Conservation (phyloP, 2,797 vertebrate genomes). For the Columba guinea region DNA sequence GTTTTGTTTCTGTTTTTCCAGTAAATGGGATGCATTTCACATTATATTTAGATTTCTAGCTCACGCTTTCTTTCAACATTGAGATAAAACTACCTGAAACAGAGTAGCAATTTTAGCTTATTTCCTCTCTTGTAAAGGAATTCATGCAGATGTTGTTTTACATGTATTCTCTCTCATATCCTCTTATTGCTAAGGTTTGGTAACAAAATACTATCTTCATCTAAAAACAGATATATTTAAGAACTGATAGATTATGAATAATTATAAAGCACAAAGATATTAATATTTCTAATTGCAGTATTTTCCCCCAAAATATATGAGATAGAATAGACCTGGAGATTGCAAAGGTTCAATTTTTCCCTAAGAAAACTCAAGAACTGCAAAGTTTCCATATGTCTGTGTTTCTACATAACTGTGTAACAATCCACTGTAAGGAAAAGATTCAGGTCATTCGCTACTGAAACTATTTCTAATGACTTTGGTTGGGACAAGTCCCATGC, state of each 20-base stretch:
- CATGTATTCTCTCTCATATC: not conserved
- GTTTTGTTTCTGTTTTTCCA: not conserved
- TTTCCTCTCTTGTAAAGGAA: not conserved
- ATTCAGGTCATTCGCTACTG: not conserved
- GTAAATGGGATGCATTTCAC: not conserved
- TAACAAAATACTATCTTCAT: not conserved
- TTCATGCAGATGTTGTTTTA: not conserved
- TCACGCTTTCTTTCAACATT: not conserved
- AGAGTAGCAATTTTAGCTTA: not conserved
- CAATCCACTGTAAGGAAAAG: not conserved
- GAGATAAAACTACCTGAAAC: not conserved
- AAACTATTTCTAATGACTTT: not conserved
- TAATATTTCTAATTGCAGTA: not conserved
- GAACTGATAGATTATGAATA: not conserved
- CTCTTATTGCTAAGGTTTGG: not conserved
- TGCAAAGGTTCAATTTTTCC: not conserved
- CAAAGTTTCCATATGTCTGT: not conserved
- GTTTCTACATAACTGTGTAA: not conserved
- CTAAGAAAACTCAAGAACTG: not conserved
- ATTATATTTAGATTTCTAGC: not conserved
- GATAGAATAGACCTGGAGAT: not conserved
- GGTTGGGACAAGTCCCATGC: rapidly evolving
- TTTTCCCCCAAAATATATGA: not conserved
- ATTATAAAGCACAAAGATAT: not conserved
- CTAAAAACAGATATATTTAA: not conserved